These are phyloP conservation scores for Phrynocephalus versicolor DNA, from an alignment of 2,113 vertebrate genomes.

Conservation along the genomic window DNA sequence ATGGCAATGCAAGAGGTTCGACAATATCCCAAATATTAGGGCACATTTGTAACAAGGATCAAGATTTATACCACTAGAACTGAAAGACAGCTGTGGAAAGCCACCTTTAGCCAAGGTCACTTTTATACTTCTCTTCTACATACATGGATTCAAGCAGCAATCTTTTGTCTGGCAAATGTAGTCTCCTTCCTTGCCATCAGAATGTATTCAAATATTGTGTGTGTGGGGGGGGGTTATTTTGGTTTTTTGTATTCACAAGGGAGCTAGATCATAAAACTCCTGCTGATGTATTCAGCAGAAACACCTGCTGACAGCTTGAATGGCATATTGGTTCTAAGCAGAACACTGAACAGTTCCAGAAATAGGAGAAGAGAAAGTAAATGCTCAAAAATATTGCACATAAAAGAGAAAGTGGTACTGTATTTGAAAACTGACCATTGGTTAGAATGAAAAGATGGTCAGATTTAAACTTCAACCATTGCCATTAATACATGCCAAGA, in stretches of 20 bases:
- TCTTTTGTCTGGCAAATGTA: background rate
- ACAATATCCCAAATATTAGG: background rate
- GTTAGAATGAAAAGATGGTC: background rate
- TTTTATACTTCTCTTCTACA: background rate
- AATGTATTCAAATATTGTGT: constrained; percentile 8
- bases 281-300: constrained; percentile 18
- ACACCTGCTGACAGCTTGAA: constrained; percentile 13
- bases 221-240: background rate
- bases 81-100: background rate
- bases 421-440: background rate
- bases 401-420: background rate
- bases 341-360: background rate
- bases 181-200: background rate
- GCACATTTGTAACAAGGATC: background rate
- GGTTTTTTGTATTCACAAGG: constrained; percentile 18
- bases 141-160: background rate
- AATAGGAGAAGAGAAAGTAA: constrained; percentile 4
- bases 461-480: background rate
- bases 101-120: background rate
- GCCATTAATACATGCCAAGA: background rate
- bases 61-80: background rate
- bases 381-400: background rate
- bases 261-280: constrained; percentile 15
- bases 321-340: background rate
- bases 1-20: background rate